A percentile compares a stretch with the other conserved stretches of the same genome.
phyloP scores from a whole-genome alignment of 2,888 invertebrate genomes.

The Scaptodrosophila latifasciaeformis region DNA sequence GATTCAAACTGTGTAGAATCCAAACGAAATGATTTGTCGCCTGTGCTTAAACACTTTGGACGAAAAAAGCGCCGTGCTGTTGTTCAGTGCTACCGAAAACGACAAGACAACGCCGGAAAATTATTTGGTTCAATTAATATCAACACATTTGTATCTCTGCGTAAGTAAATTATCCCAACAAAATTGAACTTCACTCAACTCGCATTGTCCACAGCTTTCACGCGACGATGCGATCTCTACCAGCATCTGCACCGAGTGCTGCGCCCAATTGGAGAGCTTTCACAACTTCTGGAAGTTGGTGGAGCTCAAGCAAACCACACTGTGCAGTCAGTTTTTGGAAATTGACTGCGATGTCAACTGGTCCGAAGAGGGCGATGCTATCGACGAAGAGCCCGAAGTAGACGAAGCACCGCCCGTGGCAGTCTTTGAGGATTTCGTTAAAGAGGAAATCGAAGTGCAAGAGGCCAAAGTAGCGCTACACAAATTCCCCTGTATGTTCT shows the following conservation, averaged over 20 bases:
- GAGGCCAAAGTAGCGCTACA: slow-evolving; percentile 23
- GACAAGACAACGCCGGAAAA: slow-evolving; percentile 47
- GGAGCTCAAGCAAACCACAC: slow-evolving; percentile 54
- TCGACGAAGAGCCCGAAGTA: slow-evolving; percentile 31
- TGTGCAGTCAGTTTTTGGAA: slow-evolving; percentile 50
- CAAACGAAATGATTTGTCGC: slow-evolving; percentile 57
- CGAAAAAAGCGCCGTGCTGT: slow-evolving; percentile 50
- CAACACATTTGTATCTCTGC: slow-evolving; percentile 63
- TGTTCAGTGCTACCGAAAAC: slow-evolving; percentile 37
- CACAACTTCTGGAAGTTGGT: slow-evolving; percentile 57
- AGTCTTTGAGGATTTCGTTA: slow-evolving; percentile 22
- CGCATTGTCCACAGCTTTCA: slow-evolving; percentile 34
- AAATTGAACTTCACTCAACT: not conserved
- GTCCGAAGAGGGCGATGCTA: slow-evolving; percentile 42
- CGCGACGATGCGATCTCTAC: slow-evolving; percentile 58
- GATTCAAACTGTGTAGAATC: slow-evolving; percentile 19
- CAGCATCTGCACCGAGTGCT: slow-evolving; percentile 49
- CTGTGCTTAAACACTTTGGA: slow-evolving; percentile 52
- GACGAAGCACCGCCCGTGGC: slow-evolving; percentile 11
- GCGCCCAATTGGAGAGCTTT: slow-evolving; percentile 51
- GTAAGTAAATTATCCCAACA: slow-evolving; percentile 39
- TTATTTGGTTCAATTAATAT: slow-evolving; percentile 60
- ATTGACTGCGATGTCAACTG: slow-evolving; percentile 58
- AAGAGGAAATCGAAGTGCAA: slow-evolving; percentile 39
- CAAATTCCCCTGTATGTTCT: slow-evolving; percentile 59